These are phyloP conservation scores for Agriopis aurantiaria DNA, from an alignment of 2,888 invertebrate species.

Conservation along the genomic window DNA sequence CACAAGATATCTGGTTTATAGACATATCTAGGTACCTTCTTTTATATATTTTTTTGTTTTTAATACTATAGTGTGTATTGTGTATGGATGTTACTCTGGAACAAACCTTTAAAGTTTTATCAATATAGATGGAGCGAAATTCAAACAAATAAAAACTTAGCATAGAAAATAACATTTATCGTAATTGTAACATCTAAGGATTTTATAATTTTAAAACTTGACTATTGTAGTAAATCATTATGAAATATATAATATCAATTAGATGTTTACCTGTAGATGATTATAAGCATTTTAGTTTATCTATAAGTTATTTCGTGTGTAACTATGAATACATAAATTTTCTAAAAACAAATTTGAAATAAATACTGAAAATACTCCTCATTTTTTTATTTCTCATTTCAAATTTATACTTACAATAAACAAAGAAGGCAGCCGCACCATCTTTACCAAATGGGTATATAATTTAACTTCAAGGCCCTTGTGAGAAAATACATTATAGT, in stretches of 20 bases:
- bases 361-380: constrained; percentile 24
- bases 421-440: constrained; percentile 58
- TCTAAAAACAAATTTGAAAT: constrained; percentile 7
- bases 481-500: constrained; percentile 27
- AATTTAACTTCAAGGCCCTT: constrained; percentile 31
- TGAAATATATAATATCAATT: too few relatives aligned
- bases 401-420: constrained; percentile 65
- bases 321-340: not conserved
- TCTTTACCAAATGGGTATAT: constrained; percentile 37
- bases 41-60: not conserved
- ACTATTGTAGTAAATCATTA: not conserved
- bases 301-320: not conserved
- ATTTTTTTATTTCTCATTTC: constrained; percentile 59
- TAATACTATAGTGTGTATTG: not conserved
- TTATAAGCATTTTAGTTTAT: not conserved
- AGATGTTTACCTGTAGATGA: not conserved
- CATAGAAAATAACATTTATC: not conserved
- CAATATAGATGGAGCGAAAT: not conserved
- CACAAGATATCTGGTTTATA: too few relatives aligned
- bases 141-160: not conserved
- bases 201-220: not conserved
- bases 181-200: not conserved
- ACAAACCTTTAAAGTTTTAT: not conserved
- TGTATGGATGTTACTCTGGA: not conserved
- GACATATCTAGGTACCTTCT: not conserved